phyloP scores from a whole-genome alignment of 2,797 vertebrate genomes.

The Notolepis coatsorum region DNA sequence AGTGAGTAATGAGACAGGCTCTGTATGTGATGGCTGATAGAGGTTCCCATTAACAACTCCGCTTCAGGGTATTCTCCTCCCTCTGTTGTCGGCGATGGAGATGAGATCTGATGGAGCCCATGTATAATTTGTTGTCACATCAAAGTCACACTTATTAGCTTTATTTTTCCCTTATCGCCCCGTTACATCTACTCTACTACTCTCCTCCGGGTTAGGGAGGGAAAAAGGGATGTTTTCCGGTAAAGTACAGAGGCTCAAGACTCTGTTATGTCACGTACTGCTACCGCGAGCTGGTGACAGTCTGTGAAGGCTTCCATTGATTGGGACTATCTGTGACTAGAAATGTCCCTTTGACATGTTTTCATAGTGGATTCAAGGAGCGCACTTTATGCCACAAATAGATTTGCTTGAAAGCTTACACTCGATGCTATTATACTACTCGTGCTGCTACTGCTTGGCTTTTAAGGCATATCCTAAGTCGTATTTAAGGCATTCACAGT shows the following conservation, averaged over 20 bases:
- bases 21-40: constrained; percentile 76
- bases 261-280: constrained; percentile 41
- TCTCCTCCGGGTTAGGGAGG: constrained; percentile 70
- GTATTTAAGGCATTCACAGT: constrained; percentile 28
- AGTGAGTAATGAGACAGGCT: constrained; percentile 83
- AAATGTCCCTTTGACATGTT: constrained; percentile 39
- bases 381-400: constrained; percentile 45
- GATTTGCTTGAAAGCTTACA: constrained; percentile 44
- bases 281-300: constrained; percentile 17
- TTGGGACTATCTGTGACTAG: constrained; percentile 40
- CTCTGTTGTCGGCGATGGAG: constrained; percentile 72
- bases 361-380: constrained; percentile 50
- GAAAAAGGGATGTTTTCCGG: constrained; percentile 15
- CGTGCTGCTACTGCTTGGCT: constrained; percentile 27
- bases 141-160: constrained; percentile 84
- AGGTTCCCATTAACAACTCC: constrained; percentile 78
- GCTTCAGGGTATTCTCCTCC: constrained; percentile 78
- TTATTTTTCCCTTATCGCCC: constrained; percentile 79
- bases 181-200: constrained; percentile 72
- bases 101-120: constrained; percentile 79
- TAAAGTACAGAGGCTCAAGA: constrained; percentile 29
- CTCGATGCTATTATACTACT: no score
- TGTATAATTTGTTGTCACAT: constrained; percentile 84
- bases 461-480: constrained; percentile 30
- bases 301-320: constrained; percentile 53